Base-by-base conservation (phyloP, 2,113 vertebrate species). In the Promerops cafer region DNA sequence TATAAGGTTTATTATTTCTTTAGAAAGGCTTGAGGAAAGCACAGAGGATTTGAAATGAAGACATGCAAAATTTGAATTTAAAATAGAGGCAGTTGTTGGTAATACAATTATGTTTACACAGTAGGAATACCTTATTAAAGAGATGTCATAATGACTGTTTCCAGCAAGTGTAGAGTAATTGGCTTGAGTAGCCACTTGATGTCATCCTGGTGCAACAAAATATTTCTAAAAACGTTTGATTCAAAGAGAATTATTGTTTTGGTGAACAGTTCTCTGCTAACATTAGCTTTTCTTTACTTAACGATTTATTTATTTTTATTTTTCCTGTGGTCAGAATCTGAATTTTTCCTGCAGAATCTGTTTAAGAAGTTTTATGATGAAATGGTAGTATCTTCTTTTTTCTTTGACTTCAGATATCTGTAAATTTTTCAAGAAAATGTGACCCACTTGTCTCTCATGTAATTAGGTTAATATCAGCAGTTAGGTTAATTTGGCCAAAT, bases 111-210 rank as follows among this genome's bases (percentile, higher is more conserved):
- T 39, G 18, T 78, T 89, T 95, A 75, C 18, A 45, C 12, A 49
- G 27, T n/a, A 75, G 40, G 37, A 89, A 39, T 37, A 91, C 9
- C 10, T 91, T 78, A 76, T 40, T 65, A 83, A 75, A 65, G 53
- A 53, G 39, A 42, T 54, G 13, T 13, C 37, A 37, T 35, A 60
- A 60, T 72, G 10, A 56, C 13, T 68, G 8, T 57, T 90, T 60
- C 45, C 24, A 85, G n/a, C n/a, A 77, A 72, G 10, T 31, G 37
- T 56, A 39, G 52, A 87, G 96, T 87, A 95, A 92, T 93, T 93
- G 66, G 60, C 80, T 87, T 54, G 31, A 92, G 24, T 56, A 90
- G 63, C 92, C 91, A 95, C 94, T 96, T 97, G 94, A 96, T 97
- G 95, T 97, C 95, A 94, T 93, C 70, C 77, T 95, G 74, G 66